Evolutionary conservation across 2,888 invertebrate genomes (phyloP).

Genomic region (Cosmopolites sordidus): DNA sequence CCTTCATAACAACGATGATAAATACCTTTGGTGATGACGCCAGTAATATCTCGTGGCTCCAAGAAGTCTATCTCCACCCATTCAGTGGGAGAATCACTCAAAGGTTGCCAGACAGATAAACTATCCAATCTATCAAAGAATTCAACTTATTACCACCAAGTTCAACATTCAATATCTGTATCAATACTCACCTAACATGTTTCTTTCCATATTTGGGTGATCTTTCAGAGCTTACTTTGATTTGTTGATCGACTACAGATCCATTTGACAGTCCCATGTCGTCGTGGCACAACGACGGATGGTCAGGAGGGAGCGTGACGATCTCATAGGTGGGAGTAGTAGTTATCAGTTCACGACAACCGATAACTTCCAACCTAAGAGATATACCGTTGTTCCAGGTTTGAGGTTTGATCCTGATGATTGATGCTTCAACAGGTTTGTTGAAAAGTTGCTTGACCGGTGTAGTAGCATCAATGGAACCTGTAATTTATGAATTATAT

Average conservation of each 20-base stretch:
- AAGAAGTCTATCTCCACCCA: constrained; percentile 76
- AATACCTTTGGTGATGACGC: constrained; percentile 61
- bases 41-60: constrained; percentile 71
- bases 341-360: constrained; percentile 54
- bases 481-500: too few relatives aligned
- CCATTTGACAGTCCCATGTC: constrained; percentile 68
- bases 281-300: constrained; percentile 55
- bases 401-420: constrained; percentile 66
- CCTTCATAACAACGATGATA: too few relatives aligned
- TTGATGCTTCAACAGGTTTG: constrained; percentile 70
- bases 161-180: too few relatives aligned
- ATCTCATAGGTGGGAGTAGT: constrained; percentile 24
- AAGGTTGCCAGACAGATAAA: constrained; percentile 61
- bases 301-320: constrained; percentile 26
- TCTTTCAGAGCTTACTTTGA: constrained; percentile 60
- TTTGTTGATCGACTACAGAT: constrained; percentile 58
- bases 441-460: constrained; percentile 62
- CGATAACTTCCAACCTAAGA: constrained; percentile 69
- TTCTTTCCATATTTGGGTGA: constrained; percentile 45
- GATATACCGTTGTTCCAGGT: constrained; percentile 67
- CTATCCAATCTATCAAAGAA: constrained; percentile 42
- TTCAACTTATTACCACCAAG: too few relatives aligned
- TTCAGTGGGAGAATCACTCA: constrained; percentile 63
- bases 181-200: constrained; percentile 43
- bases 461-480: constrained; percentile 56